Percentiles rank a stretch among this genome's conserved stretches.
Evolutionary conservation across 2,888 invertebrate genomes (phyloP).

Genomic region (Pammene aurita): DNA sequence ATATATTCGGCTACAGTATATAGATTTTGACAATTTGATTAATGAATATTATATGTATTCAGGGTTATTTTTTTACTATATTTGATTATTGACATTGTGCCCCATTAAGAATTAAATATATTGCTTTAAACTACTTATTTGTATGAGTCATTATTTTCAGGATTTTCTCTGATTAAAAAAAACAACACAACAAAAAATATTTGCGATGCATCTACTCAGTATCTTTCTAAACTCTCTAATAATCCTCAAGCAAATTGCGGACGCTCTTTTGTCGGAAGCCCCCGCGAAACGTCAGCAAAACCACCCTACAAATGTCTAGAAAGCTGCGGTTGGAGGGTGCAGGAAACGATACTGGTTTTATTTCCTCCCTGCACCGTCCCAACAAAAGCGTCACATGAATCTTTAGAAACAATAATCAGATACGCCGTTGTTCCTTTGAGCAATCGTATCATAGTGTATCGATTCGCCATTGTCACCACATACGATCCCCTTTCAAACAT

Average conservation of each 20-base stretch:
- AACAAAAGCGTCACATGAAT: slow-evolving; percentile 1
- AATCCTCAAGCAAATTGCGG: slow-evolving; percentile 19
- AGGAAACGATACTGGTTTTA: slow-evolving; percentile 77
- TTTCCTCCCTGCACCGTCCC: slow-evolving; percentile 62
- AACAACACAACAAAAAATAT: too few relatives aligned
- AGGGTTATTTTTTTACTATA: too few relatives aligned
- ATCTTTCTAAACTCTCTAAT: not conserved
- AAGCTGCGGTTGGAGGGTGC: slow-evolving; percentile 61
- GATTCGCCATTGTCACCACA: slow-evolving; percentile 71
- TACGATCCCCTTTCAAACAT: slow-evolving; percentile 62
- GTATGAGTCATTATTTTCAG: too few relatives aligned
- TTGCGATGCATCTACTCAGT: too few relatives aligned
- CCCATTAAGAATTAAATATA: too few relatives aligned
- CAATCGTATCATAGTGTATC: slow-evolving; percentile 55
- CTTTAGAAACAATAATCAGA: not conserved
- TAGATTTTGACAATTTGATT: too few relatives aligned
- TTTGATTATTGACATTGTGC: too few relatives aligned
- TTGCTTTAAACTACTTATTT: too few relatives aligned
- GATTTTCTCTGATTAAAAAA: too few relatives aligned
- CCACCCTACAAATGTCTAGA: slow-evolving; percentile 38
- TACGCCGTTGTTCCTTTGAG: slow-evolving; percentile 7
- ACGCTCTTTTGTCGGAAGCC: slow-evolving; percentile 35
- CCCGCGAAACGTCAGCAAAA: slow-evolving; percentile 40
- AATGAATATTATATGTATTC: too few relatives aligned
- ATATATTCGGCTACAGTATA: too few relatives aligned